These are phyloP conservation scores for Chionomys nivalis DNA, from an alignment of 2,113 vertebrate species.

Conservation along the genomic window DNA sequence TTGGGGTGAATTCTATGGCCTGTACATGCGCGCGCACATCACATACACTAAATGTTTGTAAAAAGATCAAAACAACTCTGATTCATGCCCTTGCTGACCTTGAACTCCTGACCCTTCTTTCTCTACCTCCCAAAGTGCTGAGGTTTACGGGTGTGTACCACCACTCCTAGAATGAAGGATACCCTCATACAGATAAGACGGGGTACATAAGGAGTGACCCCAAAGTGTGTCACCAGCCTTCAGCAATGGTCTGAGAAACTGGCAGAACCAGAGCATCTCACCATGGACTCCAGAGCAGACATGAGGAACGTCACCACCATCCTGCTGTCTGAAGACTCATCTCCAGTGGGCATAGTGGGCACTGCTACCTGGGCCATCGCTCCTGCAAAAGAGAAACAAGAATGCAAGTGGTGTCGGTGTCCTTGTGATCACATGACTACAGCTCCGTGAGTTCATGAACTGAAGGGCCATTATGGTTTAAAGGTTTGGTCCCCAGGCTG, in stretches of 20 bases:
- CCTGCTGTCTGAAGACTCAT: constrained; percentile 81
- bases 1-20: no score
- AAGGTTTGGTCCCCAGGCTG: background rate
- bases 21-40: no score
- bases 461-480: no score
- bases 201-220: no score
- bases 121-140: background rate
- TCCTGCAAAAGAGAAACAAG: constrained; percentile 64
- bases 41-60: background rate
- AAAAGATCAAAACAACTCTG: background rate
- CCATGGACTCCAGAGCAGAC: constrained; percentile 90
- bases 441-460: background rate
- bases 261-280: constrained; percentile 65
- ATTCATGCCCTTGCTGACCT: background rate
- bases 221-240: no score
- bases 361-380: constrained; percentile 82
- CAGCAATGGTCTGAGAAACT: rapidly evolving
- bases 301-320: constrained; percentile 87
- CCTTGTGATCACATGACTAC: background rate
- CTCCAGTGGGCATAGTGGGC: background rate
- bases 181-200: background rate
- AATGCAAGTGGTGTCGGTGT: background rate
- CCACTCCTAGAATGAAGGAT: background rate
- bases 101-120: background rate
- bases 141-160: background rate